Evolutionary conservation across 2,888 invertebrate species (phyloP), one percentile per base, ranked within the genome.

Genomic region (Crossocerus cetratus): DNA sequence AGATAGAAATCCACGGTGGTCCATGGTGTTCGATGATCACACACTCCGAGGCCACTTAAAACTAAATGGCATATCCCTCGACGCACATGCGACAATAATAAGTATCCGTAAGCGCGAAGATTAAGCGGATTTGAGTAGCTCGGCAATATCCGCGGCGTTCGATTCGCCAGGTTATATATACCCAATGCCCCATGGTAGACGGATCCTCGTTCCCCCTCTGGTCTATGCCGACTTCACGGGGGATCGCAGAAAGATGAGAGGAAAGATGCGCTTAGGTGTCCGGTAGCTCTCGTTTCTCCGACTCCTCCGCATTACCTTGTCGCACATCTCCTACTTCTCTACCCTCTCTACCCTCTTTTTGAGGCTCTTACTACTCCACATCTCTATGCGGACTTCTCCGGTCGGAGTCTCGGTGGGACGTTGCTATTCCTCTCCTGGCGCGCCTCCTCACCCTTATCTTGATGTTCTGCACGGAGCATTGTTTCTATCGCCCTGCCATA

Each of bases 131-230:
- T 75, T 75, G 62, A 69, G 74, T 71, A 65, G 68, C 55, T 56
- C 32, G 65, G 54, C 60, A 57, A 60, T 67, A 60, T 70, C 73
- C 70, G 70, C 49, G 65, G 58, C 68, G 45, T 69, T 57, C 64
- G 58, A 45, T 67, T 49, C 16, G 53, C 57, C 43, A 68, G 65
- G 72, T 73, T 73, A 73, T 77, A 77, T 77, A 77, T 77, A 77
- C 67, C 70, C 70, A 62, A 21, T 56, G n/a, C 32, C 56, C 62
- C 76, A 53, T 42, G 57, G 54, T 22, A 20, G 14, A 44, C 57
- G 65, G 64, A 61, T 43, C 56, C 49, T 69, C 73, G 73, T 70
- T 69, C 77, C 74, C 75, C 62, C 63, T 45, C 69, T 66, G 69
- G 49, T 54, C 21, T 23, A 63, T 64, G 1, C 21, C 16, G 8